Evolutionary conservation across 1,140 invertebrate genomes (phyloP), one percentile per base, ranked within the genome.

Genomic region (Cylas formicarius): DNA sequence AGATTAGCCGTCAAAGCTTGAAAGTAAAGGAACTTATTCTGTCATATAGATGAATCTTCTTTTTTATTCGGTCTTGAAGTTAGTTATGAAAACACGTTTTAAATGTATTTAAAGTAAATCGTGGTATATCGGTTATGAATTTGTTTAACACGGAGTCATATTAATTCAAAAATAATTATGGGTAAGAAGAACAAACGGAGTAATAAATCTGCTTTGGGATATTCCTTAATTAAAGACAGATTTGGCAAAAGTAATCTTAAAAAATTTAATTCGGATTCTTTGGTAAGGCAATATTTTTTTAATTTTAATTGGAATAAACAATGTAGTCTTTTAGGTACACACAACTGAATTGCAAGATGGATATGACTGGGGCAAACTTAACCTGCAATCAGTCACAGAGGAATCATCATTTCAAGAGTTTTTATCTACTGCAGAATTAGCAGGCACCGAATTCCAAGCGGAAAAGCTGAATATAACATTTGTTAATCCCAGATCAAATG

Each of bases 381-480:
- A 95, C 69, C 69, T 96, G 2, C 82, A 90, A 60, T 97, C 93
- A 0, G 86, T 97, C 0, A 99, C 94, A 0, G 93, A 97, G 61
- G 89, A 98, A 64, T 90, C 81, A 36, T 90, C 89, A 13, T 81
- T 98, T 44, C 87, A 97, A 71, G 95, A 98, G 56, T 98, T 99
- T 66, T 68, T 99, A 1, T 82, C 86, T 0, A 97, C 87, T 1
- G 94, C 94, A 5, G 82, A 95, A 67, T 67, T 99, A 28, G 92
- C 94, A 2, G 87, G 89, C 17, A 90, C 84, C 5, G 90, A 97
- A 62, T 99, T 97, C 67, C 75, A 85, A 61, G 82, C 86, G 13
- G 90, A 96, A 62, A 92, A 93, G 61, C 62, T 92, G 2, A 93
- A 95, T 65, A 77, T 92, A 2, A 83, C 78, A 58, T 85, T 87